A percentile compares a stretch with the other conserved stretches of the same genome.
These are phyloP conservation scores for Hydrophis major DNA, from an alignment of 2,797 vertebrate genomes.

Conservation along the genomic window DNA sequence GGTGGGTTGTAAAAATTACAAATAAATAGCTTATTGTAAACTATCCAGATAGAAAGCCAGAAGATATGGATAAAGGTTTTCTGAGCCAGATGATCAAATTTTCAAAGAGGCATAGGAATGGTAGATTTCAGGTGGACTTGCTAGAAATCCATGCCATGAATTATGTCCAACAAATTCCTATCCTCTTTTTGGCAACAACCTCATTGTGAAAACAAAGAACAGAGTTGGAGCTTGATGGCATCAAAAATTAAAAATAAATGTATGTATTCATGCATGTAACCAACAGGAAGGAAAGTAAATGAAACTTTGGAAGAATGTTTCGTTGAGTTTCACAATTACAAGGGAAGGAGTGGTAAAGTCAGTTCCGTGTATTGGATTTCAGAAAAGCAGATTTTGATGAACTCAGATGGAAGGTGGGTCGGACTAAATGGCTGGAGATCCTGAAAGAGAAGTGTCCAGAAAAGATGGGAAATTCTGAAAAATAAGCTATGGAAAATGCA, in stretches of 20 bases:
- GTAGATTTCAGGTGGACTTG: not conserved
- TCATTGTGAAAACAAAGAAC: not conserved
- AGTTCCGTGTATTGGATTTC: not conserved
- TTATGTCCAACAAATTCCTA: not conserved
- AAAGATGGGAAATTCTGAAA: not conserved
- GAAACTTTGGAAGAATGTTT: not conserved
- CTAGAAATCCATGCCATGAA: not conserved
- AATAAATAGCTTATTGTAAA: not conserved
- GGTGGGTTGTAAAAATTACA: not conserved
- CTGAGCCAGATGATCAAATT: not conserved
- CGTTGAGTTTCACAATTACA: not conserved
- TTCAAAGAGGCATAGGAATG: not conserved
- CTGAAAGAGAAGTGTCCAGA: not conserved
- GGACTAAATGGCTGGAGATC: not conserved
- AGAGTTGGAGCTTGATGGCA: not conserved
- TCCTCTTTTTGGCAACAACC: not conserved
- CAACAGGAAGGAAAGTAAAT: not conserved
- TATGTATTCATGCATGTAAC: not conserved
- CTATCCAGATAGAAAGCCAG: not conserved
- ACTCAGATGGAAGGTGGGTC: not conserved
- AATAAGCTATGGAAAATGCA: not conserved
- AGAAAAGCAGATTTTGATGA: not conserved
- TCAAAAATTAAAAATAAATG: not conserved
- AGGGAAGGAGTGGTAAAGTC: not conserved
- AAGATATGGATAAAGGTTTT: not conserved